phyloP scores from a whole-genome alignment of 2,113 vertebrate genomes.

The Gavialis gangeticus region DNA sequence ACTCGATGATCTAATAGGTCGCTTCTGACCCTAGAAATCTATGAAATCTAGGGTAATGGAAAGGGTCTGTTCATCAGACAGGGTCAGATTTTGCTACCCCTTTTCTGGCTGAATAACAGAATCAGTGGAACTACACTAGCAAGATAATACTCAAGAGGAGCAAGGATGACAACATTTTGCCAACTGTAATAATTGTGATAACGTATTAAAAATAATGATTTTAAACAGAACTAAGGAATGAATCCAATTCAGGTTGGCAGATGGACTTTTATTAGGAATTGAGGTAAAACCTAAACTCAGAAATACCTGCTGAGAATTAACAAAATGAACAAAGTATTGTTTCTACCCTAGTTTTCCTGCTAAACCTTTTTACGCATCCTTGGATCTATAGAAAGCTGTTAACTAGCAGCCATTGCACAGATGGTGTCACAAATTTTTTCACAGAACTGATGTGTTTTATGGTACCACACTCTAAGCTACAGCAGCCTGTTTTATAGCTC shows the following conservation, averaged over 20 bases:
- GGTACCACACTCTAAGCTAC: not conserved
- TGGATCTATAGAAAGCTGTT: not conserved
- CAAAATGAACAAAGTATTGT: conserved; percentile 43
- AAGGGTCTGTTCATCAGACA: not conserved
- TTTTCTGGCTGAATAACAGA: conserved; percentile 53
- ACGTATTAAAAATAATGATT: conserved; percentile 54
- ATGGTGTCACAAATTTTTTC: not conserved
- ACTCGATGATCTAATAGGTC: no score
- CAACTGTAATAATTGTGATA: not conserved
- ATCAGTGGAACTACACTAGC: conserved; percentile 43
- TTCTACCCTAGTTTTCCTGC: conserved; percentile 58
- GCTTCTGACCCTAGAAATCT: no score
- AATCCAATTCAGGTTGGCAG: conserved; percentile 4
- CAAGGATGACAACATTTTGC: conserved; percentile 37
- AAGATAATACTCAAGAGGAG: conserved; percentile 1
- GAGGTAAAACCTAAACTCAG: conserved; percentile 48
- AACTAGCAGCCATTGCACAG: not conserved
- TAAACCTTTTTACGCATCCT: not conserved
- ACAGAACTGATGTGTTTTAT: not conserved
- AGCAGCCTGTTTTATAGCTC: not conserved
- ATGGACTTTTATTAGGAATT: conserved; percentile 50
- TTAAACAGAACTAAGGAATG: not conserved
- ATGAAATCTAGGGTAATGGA: not conserved
- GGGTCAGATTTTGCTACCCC: conserved; percentile 18
- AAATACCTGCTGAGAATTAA: conserved; percentile 57